Conservation (phyloP, 2,888 invertebrate species). For the Perithous albicinctus region DNA sequence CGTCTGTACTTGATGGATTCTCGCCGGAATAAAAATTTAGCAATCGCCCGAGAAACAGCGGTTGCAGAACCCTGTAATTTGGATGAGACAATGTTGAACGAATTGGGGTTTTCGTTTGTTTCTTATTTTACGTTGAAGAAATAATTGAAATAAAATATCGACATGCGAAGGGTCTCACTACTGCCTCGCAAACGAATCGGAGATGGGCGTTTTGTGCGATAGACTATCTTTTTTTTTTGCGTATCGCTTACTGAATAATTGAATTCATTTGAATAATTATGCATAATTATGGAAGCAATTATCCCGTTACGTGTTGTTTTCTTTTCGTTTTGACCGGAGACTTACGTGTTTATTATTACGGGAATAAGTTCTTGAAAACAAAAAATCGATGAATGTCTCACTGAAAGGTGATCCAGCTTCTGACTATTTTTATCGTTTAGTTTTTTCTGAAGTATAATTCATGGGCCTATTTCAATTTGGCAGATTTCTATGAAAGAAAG, state of each 20-base stretch:
- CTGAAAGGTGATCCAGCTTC: not conserved
- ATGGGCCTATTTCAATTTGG: no score
- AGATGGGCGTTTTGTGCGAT: slow-evolving; percentile 6
- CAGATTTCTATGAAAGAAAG: no score
- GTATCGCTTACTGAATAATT: not conserved
- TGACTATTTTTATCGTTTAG: not conserved
- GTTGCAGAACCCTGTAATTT: slow-evolving; percentile 87
- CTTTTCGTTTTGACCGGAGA: not conserved
- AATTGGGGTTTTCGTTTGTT: not conserved
- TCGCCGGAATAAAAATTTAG: slow-evolving; percentile 82
- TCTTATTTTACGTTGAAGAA: not conserved
- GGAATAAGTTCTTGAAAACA: not conserved
- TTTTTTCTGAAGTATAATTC: no score
- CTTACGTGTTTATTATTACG: not conserved
- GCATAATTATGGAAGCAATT: not conserved
- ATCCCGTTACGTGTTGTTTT: not conserved
- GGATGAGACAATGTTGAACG: slow-evolving; percentile 25
- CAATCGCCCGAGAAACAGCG: slow-evolving; percentile 84
- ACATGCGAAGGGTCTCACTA: slow-evolving; percentile 29
- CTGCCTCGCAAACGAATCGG: not conserved
- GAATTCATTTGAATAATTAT: not conserved
- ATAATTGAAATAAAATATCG: not conserved
- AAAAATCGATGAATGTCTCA: not conserved
- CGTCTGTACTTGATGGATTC: slow-evolving; percentile 83
- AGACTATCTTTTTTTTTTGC: not conserved